Percentiles rank a stretch among this genome's conserved stretches.
Conservation (phyloP, 2,113 vertebrate species). For the Alouatta palliata region DNA sequence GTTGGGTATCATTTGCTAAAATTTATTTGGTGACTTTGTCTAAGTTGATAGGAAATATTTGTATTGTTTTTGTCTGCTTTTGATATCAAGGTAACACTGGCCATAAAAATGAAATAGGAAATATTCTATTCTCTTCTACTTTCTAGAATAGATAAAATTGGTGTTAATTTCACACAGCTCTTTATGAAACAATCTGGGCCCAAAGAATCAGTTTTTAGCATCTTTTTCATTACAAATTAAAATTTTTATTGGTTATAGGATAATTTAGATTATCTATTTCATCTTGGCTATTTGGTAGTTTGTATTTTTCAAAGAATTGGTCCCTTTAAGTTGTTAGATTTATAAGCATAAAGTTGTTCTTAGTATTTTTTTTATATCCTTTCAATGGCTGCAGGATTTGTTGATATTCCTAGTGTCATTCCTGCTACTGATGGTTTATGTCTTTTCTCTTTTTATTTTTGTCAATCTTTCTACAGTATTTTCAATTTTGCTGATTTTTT, state of each 20-base stretch:
- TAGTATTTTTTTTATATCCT: not conserved
- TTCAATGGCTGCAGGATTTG: not conserved
- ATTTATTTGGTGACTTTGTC: not conserved
- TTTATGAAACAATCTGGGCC: not conserved
- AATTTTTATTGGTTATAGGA: not conserved
- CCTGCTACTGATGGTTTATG: not conserved
- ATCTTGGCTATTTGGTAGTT: not conserved
- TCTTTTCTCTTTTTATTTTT: not conserved
- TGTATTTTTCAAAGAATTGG: not conserved
- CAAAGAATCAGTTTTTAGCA: not conserved
- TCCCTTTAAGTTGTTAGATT: not conserved
- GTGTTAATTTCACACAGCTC: not conserved
- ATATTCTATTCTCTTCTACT: not conserved
- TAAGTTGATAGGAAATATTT: not conserved
- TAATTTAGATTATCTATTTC: not conserved
- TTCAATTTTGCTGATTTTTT: not conserved
- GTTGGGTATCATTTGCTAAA: not conserved
- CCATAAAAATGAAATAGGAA: not conserved
- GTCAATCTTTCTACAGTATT: not conserved
- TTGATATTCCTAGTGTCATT: not conserved
- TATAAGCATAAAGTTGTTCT: not conserved
- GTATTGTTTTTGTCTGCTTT: not conserved
- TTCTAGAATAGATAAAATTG: not conserved
- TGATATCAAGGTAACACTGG: not conserved
- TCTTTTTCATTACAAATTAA: not conserved